Percentiles rank a stretch among this genome's conserved stretches.
phyloP scores from a whole-genome alignment of 2,797 vertebrate genomes.

The Lophotriccus pileatus region DNA sequence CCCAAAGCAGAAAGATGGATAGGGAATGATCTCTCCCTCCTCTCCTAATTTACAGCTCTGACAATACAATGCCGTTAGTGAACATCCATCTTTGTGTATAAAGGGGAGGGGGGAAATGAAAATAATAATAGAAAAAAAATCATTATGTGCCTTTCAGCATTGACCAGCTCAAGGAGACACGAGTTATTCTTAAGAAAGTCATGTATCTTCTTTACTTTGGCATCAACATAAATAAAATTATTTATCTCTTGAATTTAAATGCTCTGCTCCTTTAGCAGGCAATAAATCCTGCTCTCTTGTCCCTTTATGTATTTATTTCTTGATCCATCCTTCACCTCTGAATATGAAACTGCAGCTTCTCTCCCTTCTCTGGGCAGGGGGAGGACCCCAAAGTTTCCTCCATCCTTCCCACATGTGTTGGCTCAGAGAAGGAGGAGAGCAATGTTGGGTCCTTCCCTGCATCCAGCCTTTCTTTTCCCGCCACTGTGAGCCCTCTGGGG shows the following conservation, averaged over 20 bases:
- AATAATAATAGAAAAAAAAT: slow-evolving; percentile 43
- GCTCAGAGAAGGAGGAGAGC: fast-evolving
- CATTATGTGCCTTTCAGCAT: slow-evolving; percentile 44
- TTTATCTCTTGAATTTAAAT: slow-evolving; percentile 68
- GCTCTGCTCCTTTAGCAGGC: slow-evolving; percentile 43
- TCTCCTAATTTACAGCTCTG: slow-evolving; percentile 50
- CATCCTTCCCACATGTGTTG: fast-evolving
- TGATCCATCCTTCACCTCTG: background rate
- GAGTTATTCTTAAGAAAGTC: slow-evolving; percentile 57
- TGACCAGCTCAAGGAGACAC: slow-evolving; percentile 3
- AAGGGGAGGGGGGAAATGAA: background rate
- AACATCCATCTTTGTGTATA: slow-evolving; percentile 36
- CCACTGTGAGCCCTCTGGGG: fast-evolving
- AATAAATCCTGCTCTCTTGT: slow-evolving; percentile 40
- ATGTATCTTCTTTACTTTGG: slow-evolving; percentile 57
- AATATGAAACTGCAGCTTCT: background rate
- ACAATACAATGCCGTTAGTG: background rate
- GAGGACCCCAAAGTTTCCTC: background rate
- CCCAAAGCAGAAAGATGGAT: background rate
- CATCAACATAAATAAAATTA: slow-evolving; percentile 72
- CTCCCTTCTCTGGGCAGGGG: fast-evolving
- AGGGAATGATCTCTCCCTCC: background rate
- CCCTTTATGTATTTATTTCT: slow-evolving; percentile 30
- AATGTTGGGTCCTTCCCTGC: fast-evolving
- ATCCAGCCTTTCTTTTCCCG: background rate